These are phyloP conservation scores for Epizoanthus ramosus DNA, from an alignment of 92 coral and sea anemone species.

Conservation along the genomic window DNA sequence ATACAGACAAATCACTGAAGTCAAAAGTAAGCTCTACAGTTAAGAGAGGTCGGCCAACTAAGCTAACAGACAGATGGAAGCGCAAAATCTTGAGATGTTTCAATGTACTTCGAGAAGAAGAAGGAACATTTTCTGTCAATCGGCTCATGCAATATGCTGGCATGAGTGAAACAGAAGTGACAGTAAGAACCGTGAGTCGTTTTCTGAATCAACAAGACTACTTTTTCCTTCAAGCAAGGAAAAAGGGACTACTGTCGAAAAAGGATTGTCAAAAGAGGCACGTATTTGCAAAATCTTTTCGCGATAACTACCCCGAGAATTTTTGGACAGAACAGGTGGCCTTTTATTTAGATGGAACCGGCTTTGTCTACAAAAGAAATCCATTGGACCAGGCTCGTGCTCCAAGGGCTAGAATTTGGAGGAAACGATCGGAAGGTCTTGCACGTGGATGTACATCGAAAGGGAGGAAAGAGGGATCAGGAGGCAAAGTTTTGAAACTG, in stretches of 20 bases:
- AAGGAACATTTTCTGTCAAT: constrained; percentile 38
- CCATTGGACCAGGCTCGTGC: constrained; percentile 55
- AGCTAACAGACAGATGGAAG: not conserved
- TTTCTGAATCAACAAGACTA: constrained; percentile 23
- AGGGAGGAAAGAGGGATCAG: constrained; percentile 57
- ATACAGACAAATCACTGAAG: not conserved
- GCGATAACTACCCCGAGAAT: not conserved
- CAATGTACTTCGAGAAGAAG: constrained; percentile 19
- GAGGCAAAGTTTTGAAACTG: constrained; percentile 51
- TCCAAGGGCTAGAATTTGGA: constrained; percentile 53
- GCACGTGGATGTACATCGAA: constrained; percentile 55
- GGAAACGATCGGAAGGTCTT: constrained; percentile 47
- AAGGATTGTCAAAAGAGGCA: constrained; percentile 5
- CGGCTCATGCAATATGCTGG: constrained; percentile 29
- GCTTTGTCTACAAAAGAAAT: constrained; percentile 47
- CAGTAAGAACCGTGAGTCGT: constrained; percentile 32
- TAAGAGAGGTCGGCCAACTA: not conserved
- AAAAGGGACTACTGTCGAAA: constrained; percentile 37
- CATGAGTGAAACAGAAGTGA: constrained; percentile 1
- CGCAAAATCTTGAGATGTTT: not conserved
- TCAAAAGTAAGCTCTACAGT: not conserved
- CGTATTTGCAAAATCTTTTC: constrained; percentile 25
- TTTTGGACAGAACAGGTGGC: constrained; percentile 42
- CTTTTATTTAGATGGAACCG: constrained; percentile 58
- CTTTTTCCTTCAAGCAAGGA: constrained; percentile 45